Conservation (phyloP, 1,140 invertebrate genomes). For the Drosophila mayri region DNA sequence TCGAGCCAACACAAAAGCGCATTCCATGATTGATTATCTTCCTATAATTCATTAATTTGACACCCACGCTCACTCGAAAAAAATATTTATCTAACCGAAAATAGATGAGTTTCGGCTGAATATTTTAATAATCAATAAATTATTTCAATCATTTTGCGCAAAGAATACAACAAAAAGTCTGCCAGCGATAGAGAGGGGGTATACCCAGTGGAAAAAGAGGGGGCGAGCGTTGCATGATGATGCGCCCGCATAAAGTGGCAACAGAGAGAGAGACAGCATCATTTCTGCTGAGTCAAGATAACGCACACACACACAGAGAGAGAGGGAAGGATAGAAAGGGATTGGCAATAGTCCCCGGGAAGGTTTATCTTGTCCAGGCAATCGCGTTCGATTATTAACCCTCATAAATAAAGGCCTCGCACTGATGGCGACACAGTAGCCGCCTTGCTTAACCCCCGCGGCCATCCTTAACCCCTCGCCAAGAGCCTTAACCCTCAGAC, state of each 20-base stretch:
- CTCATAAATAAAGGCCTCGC: conserved; percentile 66
- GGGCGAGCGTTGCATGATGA: conserved; percentile 23
- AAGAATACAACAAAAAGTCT: not conserved
- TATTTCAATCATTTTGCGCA: conserved; percentile 42
- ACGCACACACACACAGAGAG: conserved; percentile 4
- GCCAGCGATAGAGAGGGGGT: not conserved
- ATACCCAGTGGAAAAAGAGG: not conserved
- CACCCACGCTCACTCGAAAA: conserved; percentile 27
- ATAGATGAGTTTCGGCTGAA: conserved; percentile 36
- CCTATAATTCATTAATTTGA: conserved; percentile 68
- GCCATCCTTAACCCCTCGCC: conserved; percentile 20
- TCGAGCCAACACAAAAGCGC: conserved; percentile 39
- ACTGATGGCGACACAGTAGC: conserved; percentile 52
- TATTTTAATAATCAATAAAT: conserved; percentile 73
- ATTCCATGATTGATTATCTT: conserved; percentile 67
- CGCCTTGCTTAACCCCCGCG: not conserved
- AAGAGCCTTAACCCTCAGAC: conserved; percentile 22
- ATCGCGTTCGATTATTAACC: conserved; percentile 81
- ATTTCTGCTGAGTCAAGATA: conserved; percentile 74
- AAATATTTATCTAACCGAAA: conserved; percentile 22
- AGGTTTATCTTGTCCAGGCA: conserved; percentile 67
- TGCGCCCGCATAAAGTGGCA: conserved; percentile 49
- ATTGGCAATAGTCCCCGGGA: conserved; percentile 26
- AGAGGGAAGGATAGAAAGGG: not conserved
- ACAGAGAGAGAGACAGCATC: conserved; percentile 5